These are phyloP conservation scores for Papilio helenus DNA, from an alignment of 1,140 invertebrate genomes.

Conservation along the genomic window DNA sequence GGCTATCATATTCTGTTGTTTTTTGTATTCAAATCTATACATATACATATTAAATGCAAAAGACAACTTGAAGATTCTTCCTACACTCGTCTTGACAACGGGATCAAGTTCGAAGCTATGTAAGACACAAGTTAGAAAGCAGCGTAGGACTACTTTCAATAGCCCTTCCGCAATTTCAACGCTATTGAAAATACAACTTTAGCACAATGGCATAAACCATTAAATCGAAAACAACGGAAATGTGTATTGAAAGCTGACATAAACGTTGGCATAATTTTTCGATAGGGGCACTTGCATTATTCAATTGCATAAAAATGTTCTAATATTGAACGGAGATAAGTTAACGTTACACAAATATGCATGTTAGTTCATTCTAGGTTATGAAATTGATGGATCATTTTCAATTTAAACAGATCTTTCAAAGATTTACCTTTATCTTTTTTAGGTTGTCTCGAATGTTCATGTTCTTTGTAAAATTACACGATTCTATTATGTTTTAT, in stretches of 20 bases:
- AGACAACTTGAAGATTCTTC: background rate
- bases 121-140: constrained; percentile 47
- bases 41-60: background rate
- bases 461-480: background rate
- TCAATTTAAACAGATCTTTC: background rate
- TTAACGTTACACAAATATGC: background rate
- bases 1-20: too few relatives aligned
- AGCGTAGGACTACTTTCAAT: constrained; percentile 53
- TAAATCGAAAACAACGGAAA: background rate
- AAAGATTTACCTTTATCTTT: background rate
- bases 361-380: background rate
- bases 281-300: background rate
- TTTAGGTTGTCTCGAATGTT: background rate
- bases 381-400: background rate
- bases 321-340: background rate
- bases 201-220: background rate
- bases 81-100: constrained; percentile 1
- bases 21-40: too few relatives aligned
- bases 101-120: background rate
- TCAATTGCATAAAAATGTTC: background rate
- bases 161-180: constrained; percentile 24
- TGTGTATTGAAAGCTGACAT: constrained; percentile 25
- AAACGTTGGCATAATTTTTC: constrained; percentile 21
- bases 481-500: background rate
- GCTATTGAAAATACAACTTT: constrained; percentile 27